phyloP scores from a whole-genome alignment of 1,140 invertebrate genomes.

The Geopemphigus sp. region DNA sequence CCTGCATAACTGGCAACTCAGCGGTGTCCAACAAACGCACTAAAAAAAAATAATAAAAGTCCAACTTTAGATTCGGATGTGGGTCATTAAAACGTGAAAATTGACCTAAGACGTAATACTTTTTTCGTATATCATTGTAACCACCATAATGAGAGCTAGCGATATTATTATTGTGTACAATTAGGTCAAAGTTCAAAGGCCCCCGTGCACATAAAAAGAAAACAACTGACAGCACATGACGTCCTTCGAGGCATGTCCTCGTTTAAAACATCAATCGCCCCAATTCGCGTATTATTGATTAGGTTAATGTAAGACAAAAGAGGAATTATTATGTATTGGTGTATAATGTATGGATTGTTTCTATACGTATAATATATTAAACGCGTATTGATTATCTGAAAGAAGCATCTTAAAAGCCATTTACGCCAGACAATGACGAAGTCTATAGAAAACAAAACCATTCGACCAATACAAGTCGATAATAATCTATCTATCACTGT shows the following conservation, averaged over 20 bases:
- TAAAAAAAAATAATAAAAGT: constrained; percentile 25
- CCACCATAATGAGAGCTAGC: background rate
- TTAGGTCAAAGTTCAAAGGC: constrained; percentile 32
- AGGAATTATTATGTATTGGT: background rate
- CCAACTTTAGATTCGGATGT: background rate
- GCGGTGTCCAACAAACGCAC: constrained; percentile 17
- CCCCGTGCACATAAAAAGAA: background rate
- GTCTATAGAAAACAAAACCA: constrained; percentile 24
- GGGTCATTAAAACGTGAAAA: background rate
- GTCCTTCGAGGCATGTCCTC: constrained; percentile 15
- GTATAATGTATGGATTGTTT: background rate
- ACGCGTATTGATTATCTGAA: background rate
- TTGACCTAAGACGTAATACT: background rate
- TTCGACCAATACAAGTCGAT: background rate
- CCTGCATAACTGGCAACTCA: constrained; percentile 40
- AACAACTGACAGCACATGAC: constrained; percentile 1
- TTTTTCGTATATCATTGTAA: background rate
- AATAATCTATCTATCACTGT: constrained; percentile 2
- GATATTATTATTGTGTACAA: background rate
- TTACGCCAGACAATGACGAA: constrained; percentile 9
- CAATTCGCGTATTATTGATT: constrained; percentile 10
- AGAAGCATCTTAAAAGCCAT: constrained; percentile 21
- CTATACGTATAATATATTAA: background rate
- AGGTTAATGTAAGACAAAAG: background rate
- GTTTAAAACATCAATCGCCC: constrained; percentile 15